Percentiles rank a stretch among this genome's conserved stretches.
phyloP scores from a whole-genome alignment of 2,888 invertebrate species.

The Cryptocheilus praepositus region DNA sequence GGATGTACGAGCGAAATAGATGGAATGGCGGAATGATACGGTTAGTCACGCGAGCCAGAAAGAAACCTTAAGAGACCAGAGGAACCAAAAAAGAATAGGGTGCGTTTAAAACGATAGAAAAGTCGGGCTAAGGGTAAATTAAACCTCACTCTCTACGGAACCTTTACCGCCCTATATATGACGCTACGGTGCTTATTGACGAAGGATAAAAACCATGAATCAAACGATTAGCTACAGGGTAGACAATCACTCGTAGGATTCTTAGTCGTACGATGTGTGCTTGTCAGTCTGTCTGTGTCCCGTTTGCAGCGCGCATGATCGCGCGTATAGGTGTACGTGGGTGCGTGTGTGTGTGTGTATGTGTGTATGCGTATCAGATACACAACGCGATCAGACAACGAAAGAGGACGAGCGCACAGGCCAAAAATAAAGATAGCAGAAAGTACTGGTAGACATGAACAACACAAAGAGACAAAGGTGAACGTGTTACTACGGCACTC shows the following conservation, averaged over 20 bases:
- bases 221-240: constrained; percentile 3
- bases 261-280: neutral
- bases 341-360: neutral
- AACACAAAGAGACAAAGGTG: constrained; percentile 4
- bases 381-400: constrained; percentile 1
- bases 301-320: no score
- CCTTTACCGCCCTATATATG: neutral
- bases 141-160: constrained; percentile 3
- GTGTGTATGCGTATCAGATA: neutral
- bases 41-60: constrained; percentile 18
- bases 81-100: neutral
- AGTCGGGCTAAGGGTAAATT: constrained; percentile 8
- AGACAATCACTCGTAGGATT: neutral
- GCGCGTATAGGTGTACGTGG: no score
- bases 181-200: constrained; percentile 3
- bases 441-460: constrained; percentile 1
- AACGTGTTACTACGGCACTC: constrained; percentile 67
- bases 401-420: neutral
- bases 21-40: neutral
- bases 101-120: constrained; percentile 9
- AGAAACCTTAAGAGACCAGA: constrained; percentile 3
- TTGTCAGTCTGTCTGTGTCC: no score
- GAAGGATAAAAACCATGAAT: neutral
- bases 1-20: neutral
- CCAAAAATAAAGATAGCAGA: neutral